Percentiles rank a stretch among this genome's conserved stretches.
Conservation (phyloP, 2,797 vertebrate species). For the Catharus ustulatus region DNA sequence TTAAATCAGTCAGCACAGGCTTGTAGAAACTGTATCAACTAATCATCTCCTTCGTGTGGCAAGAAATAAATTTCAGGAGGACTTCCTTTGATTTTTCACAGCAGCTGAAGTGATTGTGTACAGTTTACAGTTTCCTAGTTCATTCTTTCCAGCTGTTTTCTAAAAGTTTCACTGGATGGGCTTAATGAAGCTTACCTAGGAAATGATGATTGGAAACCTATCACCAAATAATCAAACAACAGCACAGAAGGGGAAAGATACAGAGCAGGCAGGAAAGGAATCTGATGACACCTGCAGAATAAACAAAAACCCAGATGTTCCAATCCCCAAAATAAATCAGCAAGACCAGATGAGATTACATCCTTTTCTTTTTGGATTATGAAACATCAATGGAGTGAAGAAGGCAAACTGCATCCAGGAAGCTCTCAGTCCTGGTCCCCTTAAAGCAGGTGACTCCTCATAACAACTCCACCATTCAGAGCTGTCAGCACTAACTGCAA, state of each 20-base stretch:
- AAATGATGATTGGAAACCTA: not conserved
- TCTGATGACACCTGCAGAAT: not conserved
- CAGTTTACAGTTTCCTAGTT: not conserved
- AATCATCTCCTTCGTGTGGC: not conserved
- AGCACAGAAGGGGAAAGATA: not conserved
- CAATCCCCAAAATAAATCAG: not conserved
- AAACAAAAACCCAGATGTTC: not conserved
- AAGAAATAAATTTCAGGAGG: not conserved
- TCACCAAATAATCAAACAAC: not conserved
- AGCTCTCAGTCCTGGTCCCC: not conserved
- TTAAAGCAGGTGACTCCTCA: not conserved
- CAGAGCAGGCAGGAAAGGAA: not conserved
- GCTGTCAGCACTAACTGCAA: too few species aligned
- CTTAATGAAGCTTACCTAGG: not conserved
- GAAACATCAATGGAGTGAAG: not conserved
- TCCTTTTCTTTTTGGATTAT: not conserved
- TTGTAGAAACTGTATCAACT: not conserved
- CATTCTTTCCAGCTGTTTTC: not conserved
- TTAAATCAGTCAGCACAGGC: not conserved
- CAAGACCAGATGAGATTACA: not conserved
- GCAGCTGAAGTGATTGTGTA: not conserved
- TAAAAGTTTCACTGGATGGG: not conserved
- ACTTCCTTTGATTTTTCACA: not conserved
- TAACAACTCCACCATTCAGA: not conserved
- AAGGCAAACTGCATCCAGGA: not conserved